phyloP scores from a whole-genome alignment of 2,113 vertebrate species.

The Alethe castanea region DNA sequence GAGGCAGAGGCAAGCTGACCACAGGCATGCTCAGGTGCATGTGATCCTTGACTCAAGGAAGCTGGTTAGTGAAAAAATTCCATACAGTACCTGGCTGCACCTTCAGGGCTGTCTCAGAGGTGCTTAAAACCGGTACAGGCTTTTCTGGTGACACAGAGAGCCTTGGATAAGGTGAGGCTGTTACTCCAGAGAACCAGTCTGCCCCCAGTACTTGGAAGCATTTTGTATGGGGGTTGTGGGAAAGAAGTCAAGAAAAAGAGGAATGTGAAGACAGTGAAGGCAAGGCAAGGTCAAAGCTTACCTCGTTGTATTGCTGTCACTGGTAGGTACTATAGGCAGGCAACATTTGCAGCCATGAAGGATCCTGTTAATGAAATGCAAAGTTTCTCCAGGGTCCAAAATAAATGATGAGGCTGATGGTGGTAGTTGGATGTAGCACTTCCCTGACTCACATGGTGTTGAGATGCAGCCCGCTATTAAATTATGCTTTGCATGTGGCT shows the following conservation, averaged over 20 bases:
- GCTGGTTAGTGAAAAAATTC: neutral
- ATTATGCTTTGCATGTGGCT: neutral
- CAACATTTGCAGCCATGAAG: neutral
- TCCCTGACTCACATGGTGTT: neutral
- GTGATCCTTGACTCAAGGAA: neutral
- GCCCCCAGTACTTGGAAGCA: neutral
- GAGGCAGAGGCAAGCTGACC: neutral
- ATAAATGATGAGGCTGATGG: constrained; percentile 1
- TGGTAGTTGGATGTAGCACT: neutral
- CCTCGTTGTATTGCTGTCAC: neutral
- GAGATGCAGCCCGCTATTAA: neutral
- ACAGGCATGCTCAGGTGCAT: accelerated
- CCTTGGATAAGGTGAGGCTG: neutral
- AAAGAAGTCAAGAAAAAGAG: neutral
- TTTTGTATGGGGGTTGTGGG: accelerated
- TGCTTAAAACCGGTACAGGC: neutral
- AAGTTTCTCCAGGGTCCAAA: neutral
- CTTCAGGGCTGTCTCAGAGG: neutral
- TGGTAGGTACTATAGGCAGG: neutral
- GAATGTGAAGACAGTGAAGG: neutral
- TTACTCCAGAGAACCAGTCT: neutral
- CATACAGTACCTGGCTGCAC: neutral
- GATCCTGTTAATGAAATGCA: neutral
- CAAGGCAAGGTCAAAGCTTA: constrained; percentile 6
- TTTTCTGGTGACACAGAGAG: neutral